Base-by-base conservation (phyloP, 2,888 invertebrate genomes). In the Drosophila paramelanica region DNA sequence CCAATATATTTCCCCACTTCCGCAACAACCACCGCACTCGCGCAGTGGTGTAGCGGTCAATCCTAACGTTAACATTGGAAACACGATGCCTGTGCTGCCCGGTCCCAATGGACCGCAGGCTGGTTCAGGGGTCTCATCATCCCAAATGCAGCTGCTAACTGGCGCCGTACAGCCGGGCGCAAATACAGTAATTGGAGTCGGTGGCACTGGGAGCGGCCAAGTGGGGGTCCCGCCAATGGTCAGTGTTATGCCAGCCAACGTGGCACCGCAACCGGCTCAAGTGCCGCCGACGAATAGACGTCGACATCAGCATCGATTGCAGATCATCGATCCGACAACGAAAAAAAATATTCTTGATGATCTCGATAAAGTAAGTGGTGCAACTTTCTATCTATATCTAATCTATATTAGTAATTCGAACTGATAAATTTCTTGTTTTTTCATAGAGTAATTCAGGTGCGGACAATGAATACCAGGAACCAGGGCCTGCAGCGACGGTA, bases 271-370 rank as follows among this genome's bases (percentile, higher is more conserved):
- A 31, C 51, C 80, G 43, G 73, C 64, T 13, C 89, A 76, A 66
- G 67, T 60, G 45, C 89, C 68, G 68, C 72, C 72, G 25, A 33
- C 82, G 75, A 79, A 91, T 91, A 75, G 84, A 39, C 90, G 90
- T 23, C 90, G 91, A 62, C 85, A 89, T 71, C 83, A 92, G 42
- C 88, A 85, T 41, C 87, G 85, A 4, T 89, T 94, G 49, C 91
- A 92, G 65, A 94, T 94, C 14, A 93, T 94, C 14, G 89, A 94
- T 90, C 94, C 94, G 2, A 73, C 88, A 52, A 93, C 94, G 41
- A 93, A 90, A 33, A 91, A 90, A 58, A 90, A 91, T 70, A 90
- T 92, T 51, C 84, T 92, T 36, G 92, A 92, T 38, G 91, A 92
- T 45, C 68, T 90, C 14, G 89, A 91, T 41, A 89, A 90, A 78